phyloP scores from a whole-genome alignment of 2,113 vertebrate genomes.

The Onychostoma macrolepis region DNA sequence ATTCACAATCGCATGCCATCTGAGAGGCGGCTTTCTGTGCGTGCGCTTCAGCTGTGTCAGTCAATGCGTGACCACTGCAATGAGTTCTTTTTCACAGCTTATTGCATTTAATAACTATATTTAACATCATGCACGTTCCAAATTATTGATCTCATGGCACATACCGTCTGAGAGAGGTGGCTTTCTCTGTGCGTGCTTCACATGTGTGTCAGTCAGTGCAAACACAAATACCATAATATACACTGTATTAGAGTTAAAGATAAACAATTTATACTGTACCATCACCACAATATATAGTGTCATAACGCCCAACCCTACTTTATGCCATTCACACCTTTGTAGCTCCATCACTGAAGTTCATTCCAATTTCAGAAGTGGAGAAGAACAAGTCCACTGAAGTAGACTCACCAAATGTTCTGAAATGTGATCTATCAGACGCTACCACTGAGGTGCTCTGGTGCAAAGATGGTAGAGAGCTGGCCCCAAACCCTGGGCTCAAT shows the following conservation, averaged over 20 bases:
- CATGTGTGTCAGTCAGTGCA: not conserved
- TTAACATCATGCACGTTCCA: not conserved
- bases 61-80: not conserved
- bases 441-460: constrained; percentile 84
- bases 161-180: not conserved
- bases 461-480: constrained; percentile 87
- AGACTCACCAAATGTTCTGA: constrained; percentile 79
- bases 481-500: constrained; percentile 74
- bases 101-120: not conserved
- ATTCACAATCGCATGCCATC: not conserved
- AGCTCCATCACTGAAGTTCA: constrained; percentile 72
- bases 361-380: constrained; percentile 69
- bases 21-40: not conserved
- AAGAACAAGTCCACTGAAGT: constrained; percentile 66
- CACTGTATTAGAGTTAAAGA: not conserved
- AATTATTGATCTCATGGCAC: not conserved
- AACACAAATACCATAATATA: too few relatives aligned
- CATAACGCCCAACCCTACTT: not conserved
- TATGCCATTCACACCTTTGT: constrained; percentile 47
- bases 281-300: not conserved
- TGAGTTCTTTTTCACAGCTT: not conserved
- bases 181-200: not conserved
- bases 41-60: not conserved
- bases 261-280: not conserved
- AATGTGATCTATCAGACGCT: constrained; percentile 80